Base-by-base conservation (phyloP, 2,113 vertebrate species). In the Aegotheles bennettii region DNA sequence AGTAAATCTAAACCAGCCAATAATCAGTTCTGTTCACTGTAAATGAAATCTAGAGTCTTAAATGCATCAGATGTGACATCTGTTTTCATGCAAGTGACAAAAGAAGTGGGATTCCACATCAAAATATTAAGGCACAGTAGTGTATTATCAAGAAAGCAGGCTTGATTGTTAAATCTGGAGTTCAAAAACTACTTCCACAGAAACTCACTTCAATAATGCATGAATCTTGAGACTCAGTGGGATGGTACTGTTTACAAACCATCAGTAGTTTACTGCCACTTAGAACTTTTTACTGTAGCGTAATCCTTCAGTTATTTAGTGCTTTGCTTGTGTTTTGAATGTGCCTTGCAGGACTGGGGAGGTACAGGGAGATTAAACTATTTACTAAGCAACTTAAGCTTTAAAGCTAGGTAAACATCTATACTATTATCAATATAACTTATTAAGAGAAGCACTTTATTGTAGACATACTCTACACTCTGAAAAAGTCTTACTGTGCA, bases 361-460 rank as follows among this genome's bases (percentile, higher is more conserved):
- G 35, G 57, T 71, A 77, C 17, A 59, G 83, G 47, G 77, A 81
- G 29, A 50, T 60, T 5, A 59, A 67, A 54, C 17, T 80, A 65
- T 45, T 87, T 76, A 83, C 33, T 70, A 54, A 61, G 45, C 63
- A 69, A 87, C 21, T 82, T 29, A 53, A 96, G 86, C 76, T 96
- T 96, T 93, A 94, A 91, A 91, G 63, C 40, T 79, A 91, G 74
- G 65, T 68, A 63, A 89, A 53, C 33, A 67, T 54, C 53, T 87
- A 10, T 70, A 31, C 26, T 87, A 70, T 81, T 86, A 56, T 70
- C 75, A 83, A 29, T 79, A 21, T 71, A 91, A 84, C 38, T 86
- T 95, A 68, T 60, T 65, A 84, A 92, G 67, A 96, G 36, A 94
- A 87, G 95, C 95, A 96, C 95, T 91, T 95, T 95, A 94, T 85